Evolutionary conservation across 2,113 vertebrate species (phyloP).

Genomic region (Todiramphus chloris): DNA sequence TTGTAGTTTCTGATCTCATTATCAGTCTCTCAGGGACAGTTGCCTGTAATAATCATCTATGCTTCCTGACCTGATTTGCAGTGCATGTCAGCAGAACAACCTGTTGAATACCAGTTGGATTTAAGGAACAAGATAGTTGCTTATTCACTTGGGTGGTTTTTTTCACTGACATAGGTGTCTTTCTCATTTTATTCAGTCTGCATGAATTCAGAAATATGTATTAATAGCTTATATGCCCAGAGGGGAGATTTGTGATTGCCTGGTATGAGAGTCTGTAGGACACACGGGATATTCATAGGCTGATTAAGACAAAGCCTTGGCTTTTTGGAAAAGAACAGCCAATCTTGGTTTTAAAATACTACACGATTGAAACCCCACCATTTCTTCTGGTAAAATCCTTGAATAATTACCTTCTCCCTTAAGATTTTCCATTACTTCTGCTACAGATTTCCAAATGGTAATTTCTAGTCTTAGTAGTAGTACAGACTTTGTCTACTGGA

Average conservation of each 20-base stretch:
- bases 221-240: neutral
- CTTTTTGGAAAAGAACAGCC: neutral
- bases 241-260: slow-evolving; percentile 1
- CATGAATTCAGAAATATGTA: neutral
- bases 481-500: neutral
- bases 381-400: neutral
- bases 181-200: neutral
- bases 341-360: neutral
- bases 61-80: neutral
- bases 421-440: neutral
- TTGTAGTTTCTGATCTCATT: neutral
- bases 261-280: neutral
- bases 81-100: neutral
- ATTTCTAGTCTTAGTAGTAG: neutral
- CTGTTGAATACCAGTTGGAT: neutral
- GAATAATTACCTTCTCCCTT: neutral
- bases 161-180: neutral
- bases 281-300: neutral
- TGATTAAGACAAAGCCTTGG: neutral
- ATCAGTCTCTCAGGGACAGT: neutral
- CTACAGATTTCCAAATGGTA: neutral
- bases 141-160: neutral
- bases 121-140: neutral
- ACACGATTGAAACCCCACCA: neutral
- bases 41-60: neutral